Base-by-base conservation (phyloP, 30 jellyfish, hydroid and myxozoan genomes). In the Pseudorhiza aurosa region DNA sequence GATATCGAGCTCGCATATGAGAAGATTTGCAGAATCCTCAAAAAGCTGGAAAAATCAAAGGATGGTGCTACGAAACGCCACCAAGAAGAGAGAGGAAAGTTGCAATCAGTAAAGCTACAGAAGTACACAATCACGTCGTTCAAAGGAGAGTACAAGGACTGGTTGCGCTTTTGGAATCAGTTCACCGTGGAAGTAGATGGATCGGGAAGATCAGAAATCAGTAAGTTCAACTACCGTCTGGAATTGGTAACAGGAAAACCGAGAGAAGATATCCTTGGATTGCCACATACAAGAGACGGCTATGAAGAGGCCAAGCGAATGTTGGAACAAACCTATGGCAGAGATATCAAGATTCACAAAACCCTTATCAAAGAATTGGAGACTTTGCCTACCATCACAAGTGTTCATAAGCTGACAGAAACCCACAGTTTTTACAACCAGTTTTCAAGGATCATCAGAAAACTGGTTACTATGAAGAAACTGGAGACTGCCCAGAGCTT, bases 121-220 rank as follows among this genome's bases (percentile, higher is more conserved):
- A 80, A 64, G 36, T 80, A 80, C 60, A 80, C 91, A 39, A 67
- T 68, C 29, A 47, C 89, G 21, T 72, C 83, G 42, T 83, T 72
- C 68, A 72, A 37, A 51, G 95, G 95, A 36, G 89, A 69, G 26
- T 37, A 69, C 53, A 83, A 69, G 64, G 95, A 83, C 59, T 83
- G 89, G 95, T 33, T 83, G 57, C 83, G 89, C 30, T 75, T 74
- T 60, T 72, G 96, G 96, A 72, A 85, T 40, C 96, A 85, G 40
- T 85, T 73, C 77, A 21, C 91, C 53, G 58, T 85, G 25, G 96
- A 85, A 53, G 92, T 85, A 18, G 83, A 85, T 40, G 71, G 85
- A 1, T 72, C 96, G 21, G 63, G 46, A 68, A 72, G 56, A 32
- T 32, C 91, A 85, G 85, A 85, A 56, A 68, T 85, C 57, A 75